phyloP scores from a whole-genome alignment of 2,888 invertebrate genomes.

The Ganaspis brasiliensis region DNA sequence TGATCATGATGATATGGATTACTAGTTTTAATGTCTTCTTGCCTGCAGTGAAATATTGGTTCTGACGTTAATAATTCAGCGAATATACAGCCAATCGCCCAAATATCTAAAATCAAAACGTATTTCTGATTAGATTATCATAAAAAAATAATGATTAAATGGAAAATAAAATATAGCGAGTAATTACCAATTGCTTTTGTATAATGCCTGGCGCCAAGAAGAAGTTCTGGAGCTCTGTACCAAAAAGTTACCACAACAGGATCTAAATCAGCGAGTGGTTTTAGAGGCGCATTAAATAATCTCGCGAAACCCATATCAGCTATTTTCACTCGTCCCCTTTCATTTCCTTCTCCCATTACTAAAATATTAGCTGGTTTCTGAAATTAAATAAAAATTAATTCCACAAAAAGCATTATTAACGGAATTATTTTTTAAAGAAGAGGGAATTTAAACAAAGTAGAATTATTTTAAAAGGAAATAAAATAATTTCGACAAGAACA shows the following conservation, averaged over 20 bases:
- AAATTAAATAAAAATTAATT: constrained; percentile 59
- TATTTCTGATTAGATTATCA: background rate
- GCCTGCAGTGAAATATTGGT: constrained; percentile 99
- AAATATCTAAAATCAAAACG: constrained; percentile 88
- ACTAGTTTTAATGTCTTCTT: constrained; percentile 99
- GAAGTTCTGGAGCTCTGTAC: constrained; percentile 98
- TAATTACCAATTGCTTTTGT: constrained; percentile 95
- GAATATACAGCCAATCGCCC: constrained; percentile 99
- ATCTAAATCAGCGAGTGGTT: constrained; percentile 98
- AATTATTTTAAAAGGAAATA: no score
- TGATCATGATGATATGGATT: constrained; percentile 99
- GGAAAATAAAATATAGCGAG: background rate
- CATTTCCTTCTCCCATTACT: constrained; percentile 99
- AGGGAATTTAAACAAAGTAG: no score
- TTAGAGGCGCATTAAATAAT: constrained; percentile 97
- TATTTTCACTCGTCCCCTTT: constrained; percentile 97
- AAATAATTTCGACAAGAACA: no score
- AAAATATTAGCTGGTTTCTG: constrained; percentile 99
- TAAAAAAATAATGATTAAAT: background rate
- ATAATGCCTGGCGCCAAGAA: constrained; percentile 97
- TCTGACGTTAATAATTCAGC: constrained; percentile 99
- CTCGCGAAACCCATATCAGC: constrained; percentile 99
- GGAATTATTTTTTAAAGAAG: no score
- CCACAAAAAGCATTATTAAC: constrained; percentile 41
- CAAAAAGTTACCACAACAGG: constrained; percentile 99